phyloP scores from a whole-genome alignment of 2,888 invertebrate genomes.

The Hyles lineata region DNA sequence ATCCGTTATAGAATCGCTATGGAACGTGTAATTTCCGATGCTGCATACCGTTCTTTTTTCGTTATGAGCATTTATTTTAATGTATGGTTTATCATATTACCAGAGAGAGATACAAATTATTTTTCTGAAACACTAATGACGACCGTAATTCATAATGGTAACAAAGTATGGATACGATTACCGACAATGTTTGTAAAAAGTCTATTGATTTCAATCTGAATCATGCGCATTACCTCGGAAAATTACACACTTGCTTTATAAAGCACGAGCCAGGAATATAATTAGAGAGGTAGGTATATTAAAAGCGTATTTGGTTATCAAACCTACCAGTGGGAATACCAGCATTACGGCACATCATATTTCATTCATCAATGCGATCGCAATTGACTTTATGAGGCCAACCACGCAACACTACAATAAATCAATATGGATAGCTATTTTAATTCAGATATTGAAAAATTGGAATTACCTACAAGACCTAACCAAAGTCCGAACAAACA shows the following conservation, averaged over 20 bases:
- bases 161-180: conserved; percentile 6
- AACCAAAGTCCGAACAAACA: not conserved
- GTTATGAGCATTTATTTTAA: conserved; percentile 28
- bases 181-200: not conserved
- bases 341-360: not conserved
- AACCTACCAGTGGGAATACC: not conserved
- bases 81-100: conserved; percentile 17
- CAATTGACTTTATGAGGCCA: not conserved
- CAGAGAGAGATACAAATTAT: not conserved
- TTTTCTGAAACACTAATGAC: conserved; percentile 3
- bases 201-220: conserved; percentile 21
- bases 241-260: conserved; percentile 4
- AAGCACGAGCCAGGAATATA: not conserved
- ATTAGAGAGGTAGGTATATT: conserved; percentile 11
- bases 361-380: not conserved
- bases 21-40: conserved; percentile 22
- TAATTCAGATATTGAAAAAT: too few species aligned
- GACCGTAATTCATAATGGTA: conserved; percentile 5
- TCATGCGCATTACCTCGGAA: conserved; percentile 12
- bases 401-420: not conserved
- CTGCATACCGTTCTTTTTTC: conserved; percentile 27
- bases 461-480: too few species aligned
- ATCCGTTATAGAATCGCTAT: conserved; percentile 28
- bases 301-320: conserved; percentile 13
- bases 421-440: not conserved